Base-by-base conservation (phyloP, 53 echinoderm and acorn worm species). In the Paelopatides confundens region DNA sequence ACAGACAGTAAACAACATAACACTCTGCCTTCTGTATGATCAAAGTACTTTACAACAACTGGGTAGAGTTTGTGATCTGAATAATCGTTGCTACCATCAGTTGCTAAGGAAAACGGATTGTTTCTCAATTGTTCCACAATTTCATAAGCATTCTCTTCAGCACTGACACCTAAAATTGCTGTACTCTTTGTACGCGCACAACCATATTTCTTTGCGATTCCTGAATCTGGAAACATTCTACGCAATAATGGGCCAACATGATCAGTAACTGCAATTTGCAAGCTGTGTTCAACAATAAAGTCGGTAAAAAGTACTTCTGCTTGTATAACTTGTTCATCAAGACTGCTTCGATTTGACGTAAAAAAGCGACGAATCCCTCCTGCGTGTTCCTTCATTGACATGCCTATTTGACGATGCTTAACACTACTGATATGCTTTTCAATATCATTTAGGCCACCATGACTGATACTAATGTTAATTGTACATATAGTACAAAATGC, bases 181-280 rank as follows among this genome's bases (percentile, higher is more conserved):
- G 71, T 83, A 17, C 83, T 63, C 85, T 94, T 94, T 7, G 89
- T 89, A 10, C 88, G 68, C 28, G 74, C 63, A 50, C 65, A 88
- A 2, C 85, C 40, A 76, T 79, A 89, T 76, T 86, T 62, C 52
- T 66, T 43, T 1, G 89, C 94, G 13, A 89, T 89, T 53, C 82
- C 70, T 49, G 88, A 90, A 63, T 86, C 86, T 34, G 91, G 94
- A 83, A 89, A 94, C 91, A 91, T 89, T 51, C 63, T 40, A 38
- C 90, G 82, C 34, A 87, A 65, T 31, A 94, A 32, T 14, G 62
- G 69, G 27, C 81, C 58, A 9, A 94, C 52, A 37, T 82, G 62
- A 79, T 89, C 84, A 2, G 86, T 2, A 12, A 69, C 32, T 14
- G 62, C 36, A 34, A 93, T 62, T 3, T 62, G 66, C 8, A 87